Base-by-base conservation (phyloP, 2,113 vertebrate species). In the Eidolon helvum region DNA sequence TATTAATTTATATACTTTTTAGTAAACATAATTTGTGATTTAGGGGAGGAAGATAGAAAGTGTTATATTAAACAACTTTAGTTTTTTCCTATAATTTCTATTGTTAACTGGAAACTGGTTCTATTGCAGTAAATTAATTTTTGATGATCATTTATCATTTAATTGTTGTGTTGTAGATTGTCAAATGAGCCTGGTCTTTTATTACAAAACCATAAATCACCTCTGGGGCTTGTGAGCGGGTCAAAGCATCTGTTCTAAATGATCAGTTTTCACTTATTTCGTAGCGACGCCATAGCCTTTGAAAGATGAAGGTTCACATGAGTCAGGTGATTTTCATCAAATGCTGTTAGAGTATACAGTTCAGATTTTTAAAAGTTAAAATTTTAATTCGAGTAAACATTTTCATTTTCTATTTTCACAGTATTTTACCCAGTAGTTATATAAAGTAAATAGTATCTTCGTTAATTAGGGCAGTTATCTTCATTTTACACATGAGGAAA, bases 401-500 rank as follows among this genome's bases (percentile, higher is more conserved):
- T 93, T 95, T 72, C 30, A 45, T 50, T 84, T 69, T 88, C 35
- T 91, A 16, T 90, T 93, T 91, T 93, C 24, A 80, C n/a, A 88
- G 21, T 50, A 65, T 59, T 93, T 88, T 95, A 80, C 38, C 11
- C 4, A 59, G n/a, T 71, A 78, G 28, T 66, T 61, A 92, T 88
- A 61, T 83, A 90, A 90, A 82, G 57, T 78, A 79, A 92, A 72
- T 84, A 93, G 24, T 87, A 43, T 95, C 45, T 83, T 95, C 8
- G 66, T 50, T 74, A 90, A 53, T 2, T 78, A 71, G 26, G 38
- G 28, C 57, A 61, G 7, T 87, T 92, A 89, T 87, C 77, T 94
- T 92, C 95, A 94, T 95, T 96, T 94, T 89, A 90, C 53, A 94
- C 66, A 78, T 93, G 82, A 96, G 66, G 48, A 95, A 91, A 89